Conservation (phyloP, 2,888 invertebrate species). For the Limnephilus auricula region DNA sequence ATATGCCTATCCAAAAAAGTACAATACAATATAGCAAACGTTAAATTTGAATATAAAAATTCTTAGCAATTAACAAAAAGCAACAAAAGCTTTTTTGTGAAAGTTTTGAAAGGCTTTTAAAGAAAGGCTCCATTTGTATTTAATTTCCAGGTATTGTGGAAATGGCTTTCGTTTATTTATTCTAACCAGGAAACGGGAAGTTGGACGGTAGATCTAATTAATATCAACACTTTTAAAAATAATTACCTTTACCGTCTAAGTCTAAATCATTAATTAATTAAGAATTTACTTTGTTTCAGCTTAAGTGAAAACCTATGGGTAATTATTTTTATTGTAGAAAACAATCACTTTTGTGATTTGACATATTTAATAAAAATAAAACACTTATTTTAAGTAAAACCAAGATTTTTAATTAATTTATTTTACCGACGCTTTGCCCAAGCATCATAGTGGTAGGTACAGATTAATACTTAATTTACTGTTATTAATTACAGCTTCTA, state of each 20-base stretch:
- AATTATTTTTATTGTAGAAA: no score
- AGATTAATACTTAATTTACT: no score
- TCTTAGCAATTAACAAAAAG: background rate
- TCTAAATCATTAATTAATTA: background rate
- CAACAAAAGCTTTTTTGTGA: background rate
- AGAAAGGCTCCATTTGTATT: background rate
- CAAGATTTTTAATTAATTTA: no score
- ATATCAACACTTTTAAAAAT: background rate
- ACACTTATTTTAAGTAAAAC: no score
- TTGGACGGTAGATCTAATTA: background rate
- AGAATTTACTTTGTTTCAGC: background rate
- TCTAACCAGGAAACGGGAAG: background rate
- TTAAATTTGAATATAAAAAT: background rate
- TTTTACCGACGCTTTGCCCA: no score
- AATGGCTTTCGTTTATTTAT: background rate
- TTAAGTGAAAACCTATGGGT: no score
- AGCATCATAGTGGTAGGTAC: no score
- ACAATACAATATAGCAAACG: background rate
- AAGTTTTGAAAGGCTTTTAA: background rate
- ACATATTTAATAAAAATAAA: no score
- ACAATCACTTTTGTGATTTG: no score
- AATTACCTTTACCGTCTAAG: background rate
- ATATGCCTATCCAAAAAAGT: no score
- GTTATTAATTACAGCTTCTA: no score
- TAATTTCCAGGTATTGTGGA: background rate